Evolutionary conservation across 1,140 invertebrate genomes (phyloP).

Genomic region (Macrotrachela quadricornifera): DNA sequence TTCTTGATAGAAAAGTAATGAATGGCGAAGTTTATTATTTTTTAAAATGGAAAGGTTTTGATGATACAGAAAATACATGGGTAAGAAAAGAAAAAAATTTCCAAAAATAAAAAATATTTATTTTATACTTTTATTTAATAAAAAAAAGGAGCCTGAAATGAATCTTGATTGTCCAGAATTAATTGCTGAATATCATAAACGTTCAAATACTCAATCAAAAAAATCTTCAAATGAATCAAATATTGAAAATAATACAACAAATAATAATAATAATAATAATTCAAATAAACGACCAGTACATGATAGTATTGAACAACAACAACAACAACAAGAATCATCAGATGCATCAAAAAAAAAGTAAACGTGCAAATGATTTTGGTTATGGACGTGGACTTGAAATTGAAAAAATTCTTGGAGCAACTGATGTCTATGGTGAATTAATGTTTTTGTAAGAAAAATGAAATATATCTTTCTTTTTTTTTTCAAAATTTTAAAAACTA

Average conservation of each 20-base stretch:
- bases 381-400: constrained; percentile 72
- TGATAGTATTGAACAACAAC: no score
- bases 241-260: constrained; percentile 1
- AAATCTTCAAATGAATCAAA: constrained; percentile 5
- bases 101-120: not conserved
- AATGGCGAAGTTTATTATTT: constrained; percentile 67
- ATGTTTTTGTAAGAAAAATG: constrained; percentile 87
- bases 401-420: constrained; percentile 80
- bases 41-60: constrained; percentile 74
- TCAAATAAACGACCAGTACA: constrained; percentile 15
- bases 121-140: no score
- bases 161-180: constrained; percentile 69
- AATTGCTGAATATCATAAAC: constrained; percentile 64
- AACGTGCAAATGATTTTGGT: constrained; percentile 30
- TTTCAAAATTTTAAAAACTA: no score
- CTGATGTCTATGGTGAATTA: constrained; percentile 67
- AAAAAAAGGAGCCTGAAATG: constrained; percentile 25
- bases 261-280: constrained; percentile 22
- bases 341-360: no score
- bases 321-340: constrained; percentile 15
- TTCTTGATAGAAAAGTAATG: constrained; percentile 51
- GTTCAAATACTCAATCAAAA: not conserved
- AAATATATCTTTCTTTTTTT: no score
- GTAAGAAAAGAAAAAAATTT: not conserved
- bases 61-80: constrained; percentile 29